Percentiles rank a stretch among this genome's conserved stretches.
phyloP scores from a whole-genome alignment of 2,113 vertebrate genomes.

The Hippocampus zosterae region DNA sequence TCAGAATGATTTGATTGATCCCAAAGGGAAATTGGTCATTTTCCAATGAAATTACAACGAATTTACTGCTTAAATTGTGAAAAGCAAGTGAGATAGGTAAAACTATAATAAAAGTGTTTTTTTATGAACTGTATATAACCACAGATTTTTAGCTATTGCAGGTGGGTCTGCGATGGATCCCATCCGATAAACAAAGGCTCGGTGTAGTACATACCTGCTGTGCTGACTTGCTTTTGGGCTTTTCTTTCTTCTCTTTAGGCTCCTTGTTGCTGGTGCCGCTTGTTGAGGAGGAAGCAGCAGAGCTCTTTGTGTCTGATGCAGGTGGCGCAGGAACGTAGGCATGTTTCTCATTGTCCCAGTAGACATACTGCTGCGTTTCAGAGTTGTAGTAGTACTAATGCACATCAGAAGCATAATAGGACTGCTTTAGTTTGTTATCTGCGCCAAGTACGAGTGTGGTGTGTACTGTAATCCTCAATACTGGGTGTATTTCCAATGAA shows the following conservation, averaged over 20 bases:
- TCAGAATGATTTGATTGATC: background rate
- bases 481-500: no score
- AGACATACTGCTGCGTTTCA: conserved; percentile 94
- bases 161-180: background rate
- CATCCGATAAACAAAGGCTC: background rate
- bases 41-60: background rate
- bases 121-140: no score
- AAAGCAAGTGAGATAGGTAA: background rate
- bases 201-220: conserved; percentile 79
- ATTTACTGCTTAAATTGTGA: no score
- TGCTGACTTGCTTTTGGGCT: conserved; percentile 97
- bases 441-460: background rate
- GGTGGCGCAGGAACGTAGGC: conserved; percentile 81
- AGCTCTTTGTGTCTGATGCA: conserved; percentile 26
- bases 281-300: conserved; percentile 5
- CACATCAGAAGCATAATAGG: background rate
- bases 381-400: conserved; percentile 95
- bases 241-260: conserved; percentile 80
- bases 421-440: background rate
- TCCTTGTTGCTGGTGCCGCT: conserved; percentile 3
- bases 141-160: background rate
- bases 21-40: background rate
- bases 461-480: no score
- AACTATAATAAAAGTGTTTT: background rate
- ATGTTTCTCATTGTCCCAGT: conserved; percentile 96